A percentile compares a stretch with the other conserved stretches of the same genome.
phyloP scores from a whole-genome alignment of 2,888 invertebrate genomes.

The Celastrina argiolus region DNA sequence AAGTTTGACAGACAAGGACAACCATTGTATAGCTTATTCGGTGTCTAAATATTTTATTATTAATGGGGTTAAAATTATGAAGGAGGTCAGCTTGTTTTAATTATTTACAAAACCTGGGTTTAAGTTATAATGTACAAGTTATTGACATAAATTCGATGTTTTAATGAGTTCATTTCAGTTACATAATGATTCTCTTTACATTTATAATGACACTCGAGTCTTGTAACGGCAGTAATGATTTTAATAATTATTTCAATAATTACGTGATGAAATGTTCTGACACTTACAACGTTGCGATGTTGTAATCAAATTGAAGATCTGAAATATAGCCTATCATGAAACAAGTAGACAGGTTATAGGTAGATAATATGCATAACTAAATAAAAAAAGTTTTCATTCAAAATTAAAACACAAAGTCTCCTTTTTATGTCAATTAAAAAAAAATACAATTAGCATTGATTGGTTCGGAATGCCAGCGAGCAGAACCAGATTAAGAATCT shows the following conservation, averaged over 20 bases:
- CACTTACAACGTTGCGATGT: not conserved
- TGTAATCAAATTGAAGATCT: not conserved
- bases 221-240: constrained; percentile 20
- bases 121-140: not conserved
- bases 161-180: constrained; percentile 3
- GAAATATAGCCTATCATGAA: too few species aligned
- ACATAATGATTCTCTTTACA: constrained; percentile 5
- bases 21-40: too few species aligned
- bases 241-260: not conserved
- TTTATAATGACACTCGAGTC: not conserved
- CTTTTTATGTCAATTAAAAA: too few species aligned
- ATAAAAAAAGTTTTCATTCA: too few species aligned
- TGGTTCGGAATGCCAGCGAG: too few species aligned
- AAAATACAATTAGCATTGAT: too few species aligned
- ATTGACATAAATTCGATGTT: not conserved
- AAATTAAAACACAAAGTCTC: too few species aligned
- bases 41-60: too few species aligned
- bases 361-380: too few species aligned
- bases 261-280: not conserved
- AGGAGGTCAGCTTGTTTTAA: constrained; percentile 1
- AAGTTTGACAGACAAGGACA: too few species aligned
- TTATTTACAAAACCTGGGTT: not conserved
- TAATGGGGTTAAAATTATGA: not conserved
- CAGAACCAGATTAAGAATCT: too few species aligned
- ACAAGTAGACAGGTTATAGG: too few species aligned